phyloP scores from a whole-genome alignment of 2,888 invertebrate genomes.

The Patella depressa region DNA sequence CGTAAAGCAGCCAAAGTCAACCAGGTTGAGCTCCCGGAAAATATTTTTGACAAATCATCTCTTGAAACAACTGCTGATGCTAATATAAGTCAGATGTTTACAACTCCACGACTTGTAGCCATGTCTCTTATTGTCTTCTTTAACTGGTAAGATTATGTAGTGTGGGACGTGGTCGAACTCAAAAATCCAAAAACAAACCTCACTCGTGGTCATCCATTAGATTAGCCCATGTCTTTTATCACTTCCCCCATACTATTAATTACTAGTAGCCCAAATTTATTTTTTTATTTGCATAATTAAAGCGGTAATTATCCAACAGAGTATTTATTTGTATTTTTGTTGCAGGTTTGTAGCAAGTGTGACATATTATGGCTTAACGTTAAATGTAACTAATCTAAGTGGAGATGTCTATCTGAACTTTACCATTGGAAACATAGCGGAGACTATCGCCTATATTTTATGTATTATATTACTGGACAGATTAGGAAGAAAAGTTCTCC shows the following conservation, averaged over 20 bases:
- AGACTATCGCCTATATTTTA: slow-evolving; percentile 69
- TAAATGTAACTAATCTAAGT: slow-evolving; percentile 69
- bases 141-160: slow-evolving; percentile 21
- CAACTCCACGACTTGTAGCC: slow-evolving; percentile 10
- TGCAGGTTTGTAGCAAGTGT: slow-evolving; percentile 83
- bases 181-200: too few species aligned
- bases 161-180: too few species aligned
- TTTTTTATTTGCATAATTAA: too few species aligned
- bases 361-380: slow-evolving; percentile 89
- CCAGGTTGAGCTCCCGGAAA: slow-evolving; percentile 27
- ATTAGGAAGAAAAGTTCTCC: slow-evolving; percentile 64
- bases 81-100: slow-evolving; percentile 25
- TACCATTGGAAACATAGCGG: slow-evolving; percentile 79
- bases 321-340: not conserved
- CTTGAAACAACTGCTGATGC: slow-evolving; percentile 11
- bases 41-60: slow-evolving; percentile 20
- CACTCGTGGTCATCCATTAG: too few species aligned
- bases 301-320: too few species aligned
- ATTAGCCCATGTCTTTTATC: too few species aligned
- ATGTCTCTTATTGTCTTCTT: slow-evolving; percentile 26
- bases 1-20: slow-evolving; percentile 33
- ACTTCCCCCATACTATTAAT: too few species aligned
- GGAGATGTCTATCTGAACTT: slow-evolving; percentile 88
- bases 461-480: slow-evolving; percentile 59
- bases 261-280: too few species aligned